Base-by-base conservation (phyloP, 2,888 invertebrate species). In the Pseudococcus longispinus region DNA sequence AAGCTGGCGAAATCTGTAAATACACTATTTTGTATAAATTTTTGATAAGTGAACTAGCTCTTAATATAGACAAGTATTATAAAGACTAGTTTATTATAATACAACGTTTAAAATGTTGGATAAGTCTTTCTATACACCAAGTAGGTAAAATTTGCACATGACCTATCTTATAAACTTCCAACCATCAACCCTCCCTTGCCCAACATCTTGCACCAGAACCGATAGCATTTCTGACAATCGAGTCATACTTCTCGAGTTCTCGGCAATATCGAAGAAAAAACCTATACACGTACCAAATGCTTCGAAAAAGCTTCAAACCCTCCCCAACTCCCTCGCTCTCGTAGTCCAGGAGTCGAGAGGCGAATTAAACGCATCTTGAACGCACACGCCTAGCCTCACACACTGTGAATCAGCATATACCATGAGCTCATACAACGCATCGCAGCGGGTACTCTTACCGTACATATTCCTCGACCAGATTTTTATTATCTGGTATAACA, bases 401-500 rank as follows among this genome's bases (percentile, higher is more conserved):
- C 77, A 37, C 42, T 20, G n/a, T 42, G 42, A 37, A 32, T 42
- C 77, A 29, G 13, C 74, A 9, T 11, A 74, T 13, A 26, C 26
- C 26, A 20, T 77, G n/a, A n/a, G 15, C 32, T 15, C 18, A 77
- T 77, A 18, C 32, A 8, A n/a, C 18, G 6, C 32, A 4, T 18
- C 32, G 32, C 74, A 32, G 77, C 32, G 15, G n/a, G 32, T 20
- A 29, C 32, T 2, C 2, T 37, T 80, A 44, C 29, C n/a, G 44
- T 32, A 26, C 74, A 65, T 26, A 23, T 65, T 20, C 29, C 29
- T 70, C 70, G 46, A 51, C 83, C 83, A 83, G 51, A 83, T 83
- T 83, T 83, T 83, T 83, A 83, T 26, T 51, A 83, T 83, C 83
- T 51, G 77, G 29, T 77, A 15, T 15, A 32, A 26, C 51, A 51